Evolutionary conservation across 2,113 vertebrate species (phyloP).

Genomic region (Diadophis punctatus): DNA sequence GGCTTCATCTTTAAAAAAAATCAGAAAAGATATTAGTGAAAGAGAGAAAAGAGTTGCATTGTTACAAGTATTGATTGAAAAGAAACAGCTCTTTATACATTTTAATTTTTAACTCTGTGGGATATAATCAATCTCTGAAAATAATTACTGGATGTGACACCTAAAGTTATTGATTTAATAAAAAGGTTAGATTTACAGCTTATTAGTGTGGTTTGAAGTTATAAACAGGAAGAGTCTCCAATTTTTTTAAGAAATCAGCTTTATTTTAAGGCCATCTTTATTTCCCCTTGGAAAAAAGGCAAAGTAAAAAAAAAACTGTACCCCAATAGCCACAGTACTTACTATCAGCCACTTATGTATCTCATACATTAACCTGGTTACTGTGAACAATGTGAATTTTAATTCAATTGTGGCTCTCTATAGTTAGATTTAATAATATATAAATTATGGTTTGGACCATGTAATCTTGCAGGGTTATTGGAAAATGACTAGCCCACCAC

Average conservation of each 20-base stretch:
- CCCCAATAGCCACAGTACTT: neutral
- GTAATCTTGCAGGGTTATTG: neutral
- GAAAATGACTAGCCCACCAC: neutral
- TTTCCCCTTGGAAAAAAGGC: neutral
- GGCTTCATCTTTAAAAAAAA: neutral
- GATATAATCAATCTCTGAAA: slow-evolving; percentile 22
- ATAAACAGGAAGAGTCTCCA: neutral
- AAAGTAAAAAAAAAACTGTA: neutral
- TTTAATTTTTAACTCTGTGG: slow-evolving; percentile 21
- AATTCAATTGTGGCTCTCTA: neutral
- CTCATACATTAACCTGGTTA: neutral
- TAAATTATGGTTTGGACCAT: neutral
- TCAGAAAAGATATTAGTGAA: neutral
- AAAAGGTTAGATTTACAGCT: slow-evolving; percentile 11
- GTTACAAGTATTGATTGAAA: slow-evolving; percentile 17
- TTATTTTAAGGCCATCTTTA: neutral
- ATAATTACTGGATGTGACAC: slow-evolving; percentile 17
- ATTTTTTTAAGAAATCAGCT: neutral
- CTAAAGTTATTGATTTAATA: slow-evolving; percentile 27
- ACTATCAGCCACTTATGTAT: neutral
- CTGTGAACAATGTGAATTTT: neutral
- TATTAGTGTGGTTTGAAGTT: neutral
- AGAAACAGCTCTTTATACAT: slow-evolving; percentile 16
- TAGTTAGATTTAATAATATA: neutral
- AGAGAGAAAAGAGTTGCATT: neutral